Percentiles rank a stretch among this genome's conserved stretches.
Evolutionary conservation across 2,113 vertebrate species (phyloP).

Genomic region (Ivindomyrus marchei): DNA sequence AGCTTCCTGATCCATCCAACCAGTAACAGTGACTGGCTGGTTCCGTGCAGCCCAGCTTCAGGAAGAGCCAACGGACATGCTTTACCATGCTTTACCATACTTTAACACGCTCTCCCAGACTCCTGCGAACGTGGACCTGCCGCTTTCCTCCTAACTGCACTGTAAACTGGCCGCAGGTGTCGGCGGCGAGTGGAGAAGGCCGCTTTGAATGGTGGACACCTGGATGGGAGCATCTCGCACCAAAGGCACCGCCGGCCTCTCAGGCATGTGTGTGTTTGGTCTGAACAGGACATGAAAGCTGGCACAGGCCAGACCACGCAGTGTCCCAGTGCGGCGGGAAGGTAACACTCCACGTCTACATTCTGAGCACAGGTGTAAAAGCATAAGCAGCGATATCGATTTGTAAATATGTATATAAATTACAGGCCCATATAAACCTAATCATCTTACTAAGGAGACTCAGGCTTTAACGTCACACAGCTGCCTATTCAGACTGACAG

Average conservation of each 20-base stretch:
- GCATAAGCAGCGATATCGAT: neutral
- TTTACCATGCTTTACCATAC: no score
- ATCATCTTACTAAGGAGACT: neutral
- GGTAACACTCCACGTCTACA: neutral
- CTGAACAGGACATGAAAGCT: neutral
- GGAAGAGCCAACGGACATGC: neutral
- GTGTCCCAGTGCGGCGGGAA: neutral
- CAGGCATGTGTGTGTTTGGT: slow-evolving; percentile 18
- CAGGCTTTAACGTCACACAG: neutral
- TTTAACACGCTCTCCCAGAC: no score
- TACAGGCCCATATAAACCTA: neutral
- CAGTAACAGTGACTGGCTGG: neutral
- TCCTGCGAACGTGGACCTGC: neutral
- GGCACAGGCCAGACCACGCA: neutral
- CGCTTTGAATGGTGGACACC: neutral
- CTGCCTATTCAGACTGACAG: neutral
- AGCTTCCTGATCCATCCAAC: neutral
- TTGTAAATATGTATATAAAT: slow-evolving; percentile 1
- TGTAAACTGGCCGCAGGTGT: neutral
- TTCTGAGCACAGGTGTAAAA: slow-evolving; percentile 10
- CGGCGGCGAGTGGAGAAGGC: neutral
- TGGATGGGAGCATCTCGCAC: neutral
- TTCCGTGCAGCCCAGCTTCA: neutral
- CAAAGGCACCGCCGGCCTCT: neutral
- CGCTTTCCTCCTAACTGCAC: neutral